phyloP scores from a whole-genome alignment of 2,888 invertebrate species.

The Maniola hyperantus region DNA sequence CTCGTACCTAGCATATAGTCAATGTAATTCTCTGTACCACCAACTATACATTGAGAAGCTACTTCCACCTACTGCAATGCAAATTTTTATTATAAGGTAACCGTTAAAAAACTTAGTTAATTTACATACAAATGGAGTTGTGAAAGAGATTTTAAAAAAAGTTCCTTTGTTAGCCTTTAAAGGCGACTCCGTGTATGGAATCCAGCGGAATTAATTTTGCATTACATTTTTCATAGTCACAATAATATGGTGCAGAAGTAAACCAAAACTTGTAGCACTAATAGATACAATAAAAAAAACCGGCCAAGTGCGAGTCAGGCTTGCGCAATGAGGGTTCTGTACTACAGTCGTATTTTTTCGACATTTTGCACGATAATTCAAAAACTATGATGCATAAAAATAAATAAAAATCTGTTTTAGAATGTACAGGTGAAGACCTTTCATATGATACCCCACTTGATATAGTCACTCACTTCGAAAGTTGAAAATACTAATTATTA shows the following conservation, averaged over 20 bases:
- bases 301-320: too few species aligned
- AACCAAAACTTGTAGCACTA: background rate
- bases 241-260: background rate
- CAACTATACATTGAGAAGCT: background rate
- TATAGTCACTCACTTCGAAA: too few species aligned
- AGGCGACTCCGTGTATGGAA: constrained; percentile 29
- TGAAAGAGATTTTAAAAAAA: constrained; percentile 24
- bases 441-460: too few species aligned
- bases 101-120: constrained; percentile 1
- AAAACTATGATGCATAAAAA: too few species aligned
- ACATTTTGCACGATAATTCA: too few species aligned
- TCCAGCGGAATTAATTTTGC: background rate
- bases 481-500: too few species aligned
- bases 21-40: background rate
- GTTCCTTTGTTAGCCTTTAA: constrained; percentile 35
- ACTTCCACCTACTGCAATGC: background rate
- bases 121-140: constrained; percentile 19
- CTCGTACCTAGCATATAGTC: too few species aligned
- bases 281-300: too few species aligned
- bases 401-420: too few species aligned
- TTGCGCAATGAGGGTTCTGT: too few species aligned
- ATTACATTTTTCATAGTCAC: background rate
- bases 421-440: too few species aligned
- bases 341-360: too few species aligned
- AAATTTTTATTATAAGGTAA: background rate